phyloP scores from a whole-genome alignment of 2,113 vertebrate species.

The Galemys pyrenaicus region DNA sequence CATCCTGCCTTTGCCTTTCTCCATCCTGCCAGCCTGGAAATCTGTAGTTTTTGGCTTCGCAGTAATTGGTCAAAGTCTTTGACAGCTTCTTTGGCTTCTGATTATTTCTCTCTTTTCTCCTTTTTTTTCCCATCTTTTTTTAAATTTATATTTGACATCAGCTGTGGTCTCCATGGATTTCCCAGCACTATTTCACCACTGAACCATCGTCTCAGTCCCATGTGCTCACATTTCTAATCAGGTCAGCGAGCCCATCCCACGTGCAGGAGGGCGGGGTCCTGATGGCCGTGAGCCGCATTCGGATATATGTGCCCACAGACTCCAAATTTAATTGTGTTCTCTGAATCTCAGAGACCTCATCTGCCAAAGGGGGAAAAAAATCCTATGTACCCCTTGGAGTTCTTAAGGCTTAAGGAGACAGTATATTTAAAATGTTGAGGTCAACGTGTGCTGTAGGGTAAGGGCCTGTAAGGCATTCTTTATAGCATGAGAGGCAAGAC shows the following conservation, averaged over 20 bases:
- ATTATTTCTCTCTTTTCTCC: too few relatives aligned
- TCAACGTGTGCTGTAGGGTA: not conserved
- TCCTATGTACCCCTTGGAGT: not conserved
- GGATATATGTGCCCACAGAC: not conserved
- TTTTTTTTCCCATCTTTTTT: too few relatives aligned
- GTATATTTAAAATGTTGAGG: not conserved
- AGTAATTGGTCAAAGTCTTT: too few relatives aligned
- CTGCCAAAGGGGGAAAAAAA: not conserved
- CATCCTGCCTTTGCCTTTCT: too few relatives aligned
- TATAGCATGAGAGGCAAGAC: not conserved
- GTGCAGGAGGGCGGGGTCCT: not conserved
- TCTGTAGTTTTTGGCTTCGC: too few relatives aligned
- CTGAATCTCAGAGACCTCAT: not conserved
- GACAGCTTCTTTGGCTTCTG: too few relatives aligned
- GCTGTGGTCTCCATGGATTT: too few relatives aligned
- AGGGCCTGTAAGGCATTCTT: not conserved
- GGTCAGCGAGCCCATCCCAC: not conserved
- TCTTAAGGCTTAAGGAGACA: not conserved
- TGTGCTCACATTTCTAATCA: not conserved
- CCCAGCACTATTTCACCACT: too few relatives aligned
- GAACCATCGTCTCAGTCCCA: too few relatives aligned
- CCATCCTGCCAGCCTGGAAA: too few relatives aligned
- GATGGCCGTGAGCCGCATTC: not conserved
- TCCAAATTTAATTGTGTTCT: constrained; percentile 3
- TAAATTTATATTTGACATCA: too few relatives aligned